phyloP scores from a whole-genome alignment of 1,140 invertebrate species.

The Marisa cornuarietis region DNA sequence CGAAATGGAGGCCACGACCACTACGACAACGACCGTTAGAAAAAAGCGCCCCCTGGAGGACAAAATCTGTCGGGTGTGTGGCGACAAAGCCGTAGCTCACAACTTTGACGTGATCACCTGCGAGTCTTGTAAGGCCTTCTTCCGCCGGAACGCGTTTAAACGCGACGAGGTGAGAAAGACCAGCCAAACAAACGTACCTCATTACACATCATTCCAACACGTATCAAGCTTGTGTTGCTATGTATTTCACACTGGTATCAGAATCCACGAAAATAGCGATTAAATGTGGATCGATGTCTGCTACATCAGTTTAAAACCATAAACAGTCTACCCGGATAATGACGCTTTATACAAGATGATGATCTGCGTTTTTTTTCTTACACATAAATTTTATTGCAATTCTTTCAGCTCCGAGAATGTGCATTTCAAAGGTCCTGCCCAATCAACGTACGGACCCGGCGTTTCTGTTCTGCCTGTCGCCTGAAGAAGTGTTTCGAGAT shows the following conservation, averaged over 20 bases:
- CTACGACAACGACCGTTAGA: background rate
- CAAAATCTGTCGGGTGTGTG: slow-evolving; percentile 75
- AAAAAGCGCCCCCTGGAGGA: slow-evolving; percentile 33
- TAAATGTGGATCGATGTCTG: too few relatives aligned
- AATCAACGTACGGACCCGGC: slow-evolving; percentile 88
- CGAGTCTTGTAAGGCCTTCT: slow-evolving; percentile 97
- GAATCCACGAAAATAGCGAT: too few relatives aligned
- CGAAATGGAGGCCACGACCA: too few relatives aligned
- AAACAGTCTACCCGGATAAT: too few relatives aligned
- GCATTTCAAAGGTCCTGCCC: slow-evolving; percentile 91
- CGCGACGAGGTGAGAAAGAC: slow-evolving; percentile 74
- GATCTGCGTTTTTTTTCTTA: too few relatives aligned
- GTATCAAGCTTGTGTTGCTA: too few relatives aligned
- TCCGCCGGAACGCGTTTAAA: slow-evolving; percentile 91
- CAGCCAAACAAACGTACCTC: too few relatives aligned
- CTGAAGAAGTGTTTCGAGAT: slow-evolving; percentile 89
- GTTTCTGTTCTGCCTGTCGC: slow-evolving; percentile 96
- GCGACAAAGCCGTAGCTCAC: slow-evolving; percentile 89
- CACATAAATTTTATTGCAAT: background rate
- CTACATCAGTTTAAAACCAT: too few relatives aligned
- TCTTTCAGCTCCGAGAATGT: slow-evolving; percentile 83
- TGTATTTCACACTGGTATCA: too few relatives aligned
- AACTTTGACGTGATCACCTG: slow-evolving; percentile 97
- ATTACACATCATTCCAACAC: too few relatives aligned
- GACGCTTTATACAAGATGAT: too few relatives aligned